Base-by-base conservation (phyloP, 37 sponge, comb jelly and placozoan species). In the Bolinopsis microptera region DNA sequence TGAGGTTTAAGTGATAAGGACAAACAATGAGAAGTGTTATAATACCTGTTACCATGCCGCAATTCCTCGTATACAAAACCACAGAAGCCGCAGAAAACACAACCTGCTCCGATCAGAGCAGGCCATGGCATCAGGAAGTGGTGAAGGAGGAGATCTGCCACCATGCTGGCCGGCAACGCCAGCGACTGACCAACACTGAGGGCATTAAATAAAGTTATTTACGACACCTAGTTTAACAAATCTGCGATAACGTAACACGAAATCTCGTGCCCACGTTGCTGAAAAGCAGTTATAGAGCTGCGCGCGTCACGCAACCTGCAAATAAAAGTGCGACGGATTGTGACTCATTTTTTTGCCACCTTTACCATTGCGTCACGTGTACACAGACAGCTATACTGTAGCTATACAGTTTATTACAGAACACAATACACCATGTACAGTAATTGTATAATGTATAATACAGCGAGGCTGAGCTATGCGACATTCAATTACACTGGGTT, bases 101-200 rank as follows among this genome's bases (percentile, higher is more conserved):
- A 86, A 1, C 90, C 90, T 41, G 90, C 90, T 24, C 90, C 90
- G 30, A 86, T 26, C 3, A 86, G 90, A 86, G 90, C 90, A 2
- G 90, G 90, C 90, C 90, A 86, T 8, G 90, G 90, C 90, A 86
- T 39, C 61, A 86, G 48, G 90, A 86, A 86, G 61, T 86, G 90
- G 61, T 86, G 90, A 1, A 86, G 26, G 31, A 86, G 38, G n/a
- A 86, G 30, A 27, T 86, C 90, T 3, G 90, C 90, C n/a, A 40
- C 90, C 90, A 86, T 86, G 24, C 61, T 41, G 3, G 30, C 90
- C 0, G 90, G 90, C 24, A 86, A 38, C 22, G 90, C 90, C n/a
- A 86, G 61, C 5, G 90, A 86, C 90, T 86, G 90, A 0, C 90
- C 90, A 40, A 86, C 90, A 86, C 90, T 86, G 61, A 72, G n/a